Conservation (phyloP, 2,113 vertebrate genomes). For the Microtus oregoni region DNA sequence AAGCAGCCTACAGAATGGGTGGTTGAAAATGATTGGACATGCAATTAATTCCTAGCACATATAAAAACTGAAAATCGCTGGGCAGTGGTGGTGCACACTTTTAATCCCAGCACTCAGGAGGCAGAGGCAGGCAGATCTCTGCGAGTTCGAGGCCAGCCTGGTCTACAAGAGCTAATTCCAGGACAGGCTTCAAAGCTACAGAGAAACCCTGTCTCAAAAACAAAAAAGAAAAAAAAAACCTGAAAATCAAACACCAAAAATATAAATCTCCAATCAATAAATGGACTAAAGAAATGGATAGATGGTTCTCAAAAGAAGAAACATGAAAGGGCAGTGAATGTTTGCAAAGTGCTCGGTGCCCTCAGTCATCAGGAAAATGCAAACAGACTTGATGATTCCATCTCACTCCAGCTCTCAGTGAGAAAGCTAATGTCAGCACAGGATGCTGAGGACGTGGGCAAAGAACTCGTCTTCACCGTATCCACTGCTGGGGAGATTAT, state of each 20-base stretch:
- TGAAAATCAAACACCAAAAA: not conserved
- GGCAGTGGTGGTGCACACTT: accelerated
- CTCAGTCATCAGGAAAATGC: not conserved
- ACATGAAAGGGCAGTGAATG: not conserved
- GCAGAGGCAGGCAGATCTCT: too few relatives aligned
- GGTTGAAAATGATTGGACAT: not conserved
- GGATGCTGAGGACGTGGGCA: too few relatives aligned
- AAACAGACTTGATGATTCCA: not conserved
- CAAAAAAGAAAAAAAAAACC: too few relatives aligned
- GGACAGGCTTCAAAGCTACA: too few relatives aligned
- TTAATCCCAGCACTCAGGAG: too few relatives aligned
- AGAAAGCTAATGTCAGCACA: too few relatives aligned
- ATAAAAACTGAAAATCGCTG: not conserved
- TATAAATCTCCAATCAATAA: not conserved
- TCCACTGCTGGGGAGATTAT: not conserved
- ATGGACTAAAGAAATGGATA: not conserved
- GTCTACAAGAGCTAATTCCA: too few relatives aligned
- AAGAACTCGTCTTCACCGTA: not conserved
- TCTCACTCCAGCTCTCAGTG: not conserved
- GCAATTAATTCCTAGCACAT: not conserved
- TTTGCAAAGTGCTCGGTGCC: not conserved
- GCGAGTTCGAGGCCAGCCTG: too few relatives aligned
- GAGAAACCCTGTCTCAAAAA: too few relatives aligned
- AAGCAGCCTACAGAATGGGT: not conserved
- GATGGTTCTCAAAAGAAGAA: not conserved